Conservation (phyloP, 2,888 invertebrate species). For the Patella pellucida region DNA sequence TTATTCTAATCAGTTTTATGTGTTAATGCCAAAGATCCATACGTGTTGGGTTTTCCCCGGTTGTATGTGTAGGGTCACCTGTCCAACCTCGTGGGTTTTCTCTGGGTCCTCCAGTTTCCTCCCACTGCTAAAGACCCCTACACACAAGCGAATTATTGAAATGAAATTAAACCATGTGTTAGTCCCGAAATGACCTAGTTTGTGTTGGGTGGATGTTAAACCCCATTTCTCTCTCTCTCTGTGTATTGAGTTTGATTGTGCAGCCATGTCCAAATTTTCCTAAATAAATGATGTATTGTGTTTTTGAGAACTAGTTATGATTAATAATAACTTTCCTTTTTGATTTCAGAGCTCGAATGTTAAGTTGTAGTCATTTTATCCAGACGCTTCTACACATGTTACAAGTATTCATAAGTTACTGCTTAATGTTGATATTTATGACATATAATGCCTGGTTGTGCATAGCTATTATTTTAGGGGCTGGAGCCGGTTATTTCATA, state of each 20-base stretch:
- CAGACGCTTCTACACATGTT: slow-evolving; percentile 91
- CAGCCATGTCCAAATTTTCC: background rate
- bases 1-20: too few species aligned
- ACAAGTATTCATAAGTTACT: slow-evolving; percentile 91
- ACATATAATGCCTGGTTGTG: slow-evolving; percentile 96
- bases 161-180: too few species aligned
- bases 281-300: background rate
- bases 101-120: too few species aligned
- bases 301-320: background rate
- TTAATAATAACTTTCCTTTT: slow-evolving; percentile 1
- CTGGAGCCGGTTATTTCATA: slow-evolving; percentile 91
- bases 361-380: slow-evolving; percentile 83
- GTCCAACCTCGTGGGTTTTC: too few species aligned
- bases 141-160: too few species aligned
- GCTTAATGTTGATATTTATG: slow-evolving; percentile 97
- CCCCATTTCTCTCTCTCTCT: background rate
- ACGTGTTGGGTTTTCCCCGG: too few species aligned
- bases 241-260: slow-evolving; percentile 15
- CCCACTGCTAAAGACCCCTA: too few species aligned
- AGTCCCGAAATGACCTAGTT: too few species aligned
- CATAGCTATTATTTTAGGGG: slow-evolving; percentile 88
- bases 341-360: slow-evolving; percentile 78
- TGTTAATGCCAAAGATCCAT: too few species aligned
- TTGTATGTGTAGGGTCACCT: too few species aligned
- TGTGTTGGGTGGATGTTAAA: too few species aligned